Conservation (phyloP, 2,113 vertebrate species). For the Rattus rattus region DNA sequence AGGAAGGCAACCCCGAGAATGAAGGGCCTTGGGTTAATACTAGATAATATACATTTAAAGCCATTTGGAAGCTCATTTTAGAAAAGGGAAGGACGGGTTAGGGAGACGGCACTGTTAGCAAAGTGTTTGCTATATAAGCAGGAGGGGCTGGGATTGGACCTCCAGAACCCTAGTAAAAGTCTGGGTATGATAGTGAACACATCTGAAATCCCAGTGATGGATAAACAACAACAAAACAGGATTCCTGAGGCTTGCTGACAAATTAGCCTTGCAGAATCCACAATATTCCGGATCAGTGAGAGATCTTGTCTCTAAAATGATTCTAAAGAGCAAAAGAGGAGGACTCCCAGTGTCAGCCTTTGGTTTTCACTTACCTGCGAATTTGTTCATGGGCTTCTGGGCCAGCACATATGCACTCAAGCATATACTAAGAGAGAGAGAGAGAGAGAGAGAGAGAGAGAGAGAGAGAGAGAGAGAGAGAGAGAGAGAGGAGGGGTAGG, state of each 20-base stretch:
- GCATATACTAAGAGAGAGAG: too few species aligned
- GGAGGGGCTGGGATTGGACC: neutral
- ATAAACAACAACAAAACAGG: neutral
- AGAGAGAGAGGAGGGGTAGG: too few species aligned
- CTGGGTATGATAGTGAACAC: neutral
- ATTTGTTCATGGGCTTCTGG: neutral
- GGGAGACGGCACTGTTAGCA: neutral
- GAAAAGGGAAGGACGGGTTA: neutral
- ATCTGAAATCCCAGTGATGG: neutral
- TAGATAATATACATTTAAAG: neutral
- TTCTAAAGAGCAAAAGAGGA: neutral
- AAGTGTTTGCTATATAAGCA: neutral
- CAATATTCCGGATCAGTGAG: neutral
- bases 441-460: too few species aligned
- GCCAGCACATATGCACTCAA: neutral
- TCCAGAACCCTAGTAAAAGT: neutral
- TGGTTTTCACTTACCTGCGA: neutral
- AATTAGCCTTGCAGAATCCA: neutral
- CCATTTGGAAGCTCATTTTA: constrained; percentile 16
- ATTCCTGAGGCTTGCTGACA: neutral
- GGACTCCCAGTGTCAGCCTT: neutral
- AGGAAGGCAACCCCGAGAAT: constrained; percentile 16
- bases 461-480: too few species aligned
- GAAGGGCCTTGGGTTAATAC: constrained; percentile 30
- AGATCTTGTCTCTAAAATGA: neutral